Evolutionary conservation across 2,797 vertebrate genomes (phyloP), one percentile per base, ranked within the genome.

Genomic region (Jordanella pulchra): DNA sequence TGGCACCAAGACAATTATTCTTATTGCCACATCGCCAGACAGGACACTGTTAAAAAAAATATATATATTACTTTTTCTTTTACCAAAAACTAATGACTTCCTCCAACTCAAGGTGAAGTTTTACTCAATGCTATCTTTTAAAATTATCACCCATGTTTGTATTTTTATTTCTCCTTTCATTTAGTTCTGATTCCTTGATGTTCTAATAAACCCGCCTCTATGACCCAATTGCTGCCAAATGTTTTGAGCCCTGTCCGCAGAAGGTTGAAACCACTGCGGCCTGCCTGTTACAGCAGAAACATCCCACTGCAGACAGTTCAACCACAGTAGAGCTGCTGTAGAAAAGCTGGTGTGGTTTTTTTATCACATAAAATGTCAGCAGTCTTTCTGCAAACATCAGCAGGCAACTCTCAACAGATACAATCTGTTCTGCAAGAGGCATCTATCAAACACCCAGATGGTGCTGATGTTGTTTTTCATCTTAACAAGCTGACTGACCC

Each of bases 401-500:
- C 72, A 23, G 95, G 96, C 88, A 89, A 95, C 82, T 80, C 70
- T 67, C 44, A 67, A 63, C n/a, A 39, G 74, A 74, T 70, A n/a
- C 60, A 78, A 81, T 58, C 65, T 86, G 78, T 48, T 72, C 5
- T 56, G 4, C 60, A 44, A 68, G 21, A 48, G 63, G 65, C 42
- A 65, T 74, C 71, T 72, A 51, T 73, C 25, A 68, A 42, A 63
- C 58, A 63, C 83, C 76, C 86, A 89, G 79, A 84, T 84, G 80
- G 68, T 27, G 7, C 60, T 51, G 66, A 72, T 80, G 64, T 55
- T 68, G 80, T 53, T 64, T 67, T 72, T 45, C 11, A 39, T 60
- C 21, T 18, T 72, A 53, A 72, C 45, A 60, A 77, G 27, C 83
- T 95, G 92, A 94, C 82, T 92, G 94, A 55, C 95, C 85, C 95